These are phyloP conservation scores for Chironomus tepperi DNA, from an alignment of 1,140 invertebrate genomes.

Conservation along the genomic window DNA sequence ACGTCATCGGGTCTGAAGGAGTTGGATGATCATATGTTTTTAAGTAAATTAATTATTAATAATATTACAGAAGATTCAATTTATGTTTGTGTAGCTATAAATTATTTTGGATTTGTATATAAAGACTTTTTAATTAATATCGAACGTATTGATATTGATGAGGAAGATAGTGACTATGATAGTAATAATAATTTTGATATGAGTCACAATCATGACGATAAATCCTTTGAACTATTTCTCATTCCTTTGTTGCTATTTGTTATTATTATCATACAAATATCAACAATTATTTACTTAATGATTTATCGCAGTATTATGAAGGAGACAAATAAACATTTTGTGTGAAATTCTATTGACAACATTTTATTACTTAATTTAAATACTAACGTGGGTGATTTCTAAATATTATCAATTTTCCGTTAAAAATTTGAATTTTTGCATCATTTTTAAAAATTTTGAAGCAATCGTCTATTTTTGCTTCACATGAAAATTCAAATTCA, in stretches of 20 bases:
- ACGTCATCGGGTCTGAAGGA: background rate
- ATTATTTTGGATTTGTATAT: background rate
- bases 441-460: no score
- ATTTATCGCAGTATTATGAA: background rate
- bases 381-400: no score
- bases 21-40: background rate
- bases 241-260: conserved; percentile 1
- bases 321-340: background rate
- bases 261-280: background rate
- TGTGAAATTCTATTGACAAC: background rate
- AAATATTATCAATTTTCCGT: no score
- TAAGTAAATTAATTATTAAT: conserved; percentile 17
- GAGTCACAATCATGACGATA: background rate
- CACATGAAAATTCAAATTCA: no score
- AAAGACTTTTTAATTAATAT: background rate
- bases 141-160: background rate
- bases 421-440: no score
- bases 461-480: no score
- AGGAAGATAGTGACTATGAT: background rate
- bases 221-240: conserved; percentile 1
- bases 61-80: background rate
- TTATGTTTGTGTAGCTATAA: background rate
- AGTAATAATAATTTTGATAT: background rate
- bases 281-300: background rate
- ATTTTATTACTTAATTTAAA: background rate